phyloP scores from a whole-genome alignment of 2,113 vertebrate species.

The Coregonus clupeaformis region DNA sequence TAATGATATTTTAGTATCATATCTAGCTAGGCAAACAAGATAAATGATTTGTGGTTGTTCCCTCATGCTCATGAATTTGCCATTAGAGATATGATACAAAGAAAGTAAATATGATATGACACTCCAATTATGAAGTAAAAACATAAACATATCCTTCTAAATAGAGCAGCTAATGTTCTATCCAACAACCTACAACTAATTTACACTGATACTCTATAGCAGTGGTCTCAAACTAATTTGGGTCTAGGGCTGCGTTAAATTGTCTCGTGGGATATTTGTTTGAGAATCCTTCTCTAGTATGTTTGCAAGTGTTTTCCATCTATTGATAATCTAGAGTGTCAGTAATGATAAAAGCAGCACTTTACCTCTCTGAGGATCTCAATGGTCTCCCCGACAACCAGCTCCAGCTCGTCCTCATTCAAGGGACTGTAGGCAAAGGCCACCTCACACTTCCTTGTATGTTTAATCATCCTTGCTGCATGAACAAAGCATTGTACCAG shows the following conservation, averaged over 20 bases:
- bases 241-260: no score
- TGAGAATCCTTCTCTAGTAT: background rate
- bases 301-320: background rate
- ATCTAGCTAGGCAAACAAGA: background rate
- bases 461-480: constrained; percentile 62
- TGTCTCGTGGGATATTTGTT: background rate
- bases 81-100: background rate
- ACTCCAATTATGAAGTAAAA: no score
- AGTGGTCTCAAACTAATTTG: no score
- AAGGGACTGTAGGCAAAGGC: constrained; percentile 68
- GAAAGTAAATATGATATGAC: background rate
- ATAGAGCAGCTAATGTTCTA: background rate
- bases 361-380: constrained; percentile 82
- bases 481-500: constrained; percentile 14
- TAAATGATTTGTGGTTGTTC: background rate
- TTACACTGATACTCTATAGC: background rate
- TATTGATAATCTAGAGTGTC: background rate
- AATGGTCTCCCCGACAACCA: constrained; percentile 77
- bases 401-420: constrained; percentile 78
- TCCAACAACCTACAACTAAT: background rate
- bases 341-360: background rate
- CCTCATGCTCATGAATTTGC: background rate
- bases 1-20: background rate
- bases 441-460: constrained; percentile 77
- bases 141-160: no score